These are phyloP conservation scores for Morpho achilles DNA, from an alignment of 2,888 invertebrate genomes.

Conservation along the genomic window DNA sequence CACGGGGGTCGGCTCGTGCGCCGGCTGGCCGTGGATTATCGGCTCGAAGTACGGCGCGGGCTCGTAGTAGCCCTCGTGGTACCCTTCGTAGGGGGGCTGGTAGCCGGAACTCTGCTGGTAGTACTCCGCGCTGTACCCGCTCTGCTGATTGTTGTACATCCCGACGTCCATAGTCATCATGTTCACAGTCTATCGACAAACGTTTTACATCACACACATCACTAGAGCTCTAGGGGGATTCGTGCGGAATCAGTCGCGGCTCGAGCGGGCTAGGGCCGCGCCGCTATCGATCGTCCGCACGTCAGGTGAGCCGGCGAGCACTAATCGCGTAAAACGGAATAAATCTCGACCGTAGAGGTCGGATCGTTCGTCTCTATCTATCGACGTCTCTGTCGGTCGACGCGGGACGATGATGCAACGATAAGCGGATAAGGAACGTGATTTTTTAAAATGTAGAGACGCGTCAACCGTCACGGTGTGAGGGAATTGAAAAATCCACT, in stretches of 20 bases:
- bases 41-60: slow-evolving; percentile 75
- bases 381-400: slow-evolving; percentile 34
- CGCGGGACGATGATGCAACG: slow-evolving; percentile 47
- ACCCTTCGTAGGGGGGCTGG: slow-evolving; percentile 65
- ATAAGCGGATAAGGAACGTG: slow-evolving; percentile 53
- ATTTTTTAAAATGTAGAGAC: slow-evolving; percentile 44
- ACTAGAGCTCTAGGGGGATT: slow-evolving; percentile 38
- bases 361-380: slow-evolving; percentile 51
- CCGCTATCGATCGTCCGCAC: slow-evolving; percentile 57
- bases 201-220: slow-evolving; percentile 66
- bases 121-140: slow-evolving; percentile 73
- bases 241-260: slow-evolving; percentile 15
- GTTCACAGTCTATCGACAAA: slow-evolving; percentile 60
- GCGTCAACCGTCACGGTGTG: slow-evolving; percentile 37
- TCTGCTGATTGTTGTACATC: slow-evolving; percentile 86
- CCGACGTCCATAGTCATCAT: slow-evolving; percentile 92
- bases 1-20: slow-evolving; percentile 79
- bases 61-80: slow-evolving; percentile 70
- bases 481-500: slow-evolving; percentile 39
- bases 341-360: slow-evolving; percentile 57
- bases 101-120: slow-evolving; percentile 73
- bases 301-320: slow-evolving; percentile 62
- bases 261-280: slow-evolving; percentile 40
- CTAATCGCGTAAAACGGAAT: slow-evolving; percentile 52
- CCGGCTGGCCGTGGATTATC: slow-evolving; percentile 61